phyloP scores from a whole-genome alignment of 2,113 vertebrate genomes.

The Daphoenositta chrysoptera region DNA sequence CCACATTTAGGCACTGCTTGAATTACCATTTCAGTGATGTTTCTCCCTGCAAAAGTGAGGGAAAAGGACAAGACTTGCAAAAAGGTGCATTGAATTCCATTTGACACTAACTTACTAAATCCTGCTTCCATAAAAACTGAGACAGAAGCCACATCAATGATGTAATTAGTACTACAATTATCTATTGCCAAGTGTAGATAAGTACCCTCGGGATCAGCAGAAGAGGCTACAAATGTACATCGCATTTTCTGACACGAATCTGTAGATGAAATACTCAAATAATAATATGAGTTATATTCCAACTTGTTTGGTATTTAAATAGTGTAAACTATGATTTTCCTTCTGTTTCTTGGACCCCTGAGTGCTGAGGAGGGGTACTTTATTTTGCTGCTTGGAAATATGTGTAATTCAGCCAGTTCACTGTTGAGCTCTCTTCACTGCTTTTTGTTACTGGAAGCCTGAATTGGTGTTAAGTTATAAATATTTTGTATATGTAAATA shows the following conservation, averaged over 20 bases:
- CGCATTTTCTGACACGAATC: not conserved
- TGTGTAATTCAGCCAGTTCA: not conserved
- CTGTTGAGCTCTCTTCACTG: not conserved
- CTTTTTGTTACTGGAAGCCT: not conserved
- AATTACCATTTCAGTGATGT: not conserved
- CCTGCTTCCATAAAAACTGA: not conserved
- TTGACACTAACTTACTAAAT: not conserved
- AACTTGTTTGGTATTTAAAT: not conserved
- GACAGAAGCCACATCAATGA: not conserved
- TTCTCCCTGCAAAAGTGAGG: not conserved
- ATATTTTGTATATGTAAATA: not conserved
- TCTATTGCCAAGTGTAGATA: not conserved
- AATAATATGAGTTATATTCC: not conserved
- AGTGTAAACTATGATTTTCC: not conserved
- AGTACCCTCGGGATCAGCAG: not conserved
- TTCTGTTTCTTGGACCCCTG: not conserved
- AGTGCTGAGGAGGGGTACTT: not conserved
- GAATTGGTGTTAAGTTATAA: not conserved
- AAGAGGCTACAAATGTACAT: not conserved
- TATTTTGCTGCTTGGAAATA: not conserved
- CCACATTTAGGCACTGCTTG: not conserved
- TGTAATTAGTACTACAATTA: not conserved
- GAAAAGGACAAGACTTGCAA: not conserved
- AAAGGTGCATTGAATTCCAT: not conserved
- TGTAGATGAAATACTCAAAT: not conserved